Base-by-base conservation (phyloP, 2,113 vertebrate genomes). In the Tamias sibiricus region DNA sequence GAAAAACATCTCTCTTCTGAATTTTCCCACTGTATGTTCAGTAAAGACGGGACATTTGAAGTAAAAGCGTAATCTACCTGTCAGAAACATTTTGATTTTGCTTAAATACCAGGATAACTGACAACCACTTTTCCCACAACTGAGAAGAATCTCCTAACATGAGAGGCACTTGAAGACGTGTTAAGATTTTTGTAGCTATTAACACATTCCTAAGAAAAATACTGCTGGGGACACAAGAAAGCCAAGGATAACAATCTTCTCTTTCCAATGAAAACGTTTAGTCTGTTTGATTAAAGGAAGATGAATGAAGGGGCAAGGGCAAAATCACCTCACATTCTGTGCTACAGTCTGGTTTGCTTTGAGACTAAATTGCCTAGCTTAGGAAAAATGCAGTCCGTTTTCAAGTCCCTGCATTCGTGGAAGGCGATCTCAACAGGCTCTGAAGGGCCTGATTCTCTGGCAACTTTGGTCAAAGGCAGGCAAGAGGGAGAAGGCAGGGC, bases 141-240 rank as follows among this genome's bases (percentile, higher is more conserved):
- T 93, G 84, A 97, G 97, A 88, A 95, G 94, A 97, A 94, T 98
- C 97, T 94, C 87, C 93, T 95, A 96, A 94, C 85, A 66, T 95
- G 95, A 97, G 97, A 96, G 68, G 96, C 95, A 97, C 97, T 98
- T 97, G 98, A 96, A 98, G 98, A 98, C 85, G 92, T 97, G 98
- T 97, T 98, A 97, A 97, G 97, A 98, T 94, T 97, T 98, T 95
- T 96, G 94, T 94, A 97, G 95, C 97, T 95, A 98, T 98, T 98
- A 98, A 98, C 98, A 98, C 98, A 97, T 98, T 98, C 97, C 96
- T 95, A 97, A 97, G 96, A 92, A 98, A 97, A 97, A 98, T 96
- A 97, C 94, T 96, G 94, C 90, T 52, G 76, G 91, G 95, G 95
- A 96, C 92, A 98, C 80, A 79, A 95, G 97, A 94, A 97, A 94